Base-by-base conservation (phyloP, 2,797 vertebrate genomes). In the Ceryle rudis region DNA sequence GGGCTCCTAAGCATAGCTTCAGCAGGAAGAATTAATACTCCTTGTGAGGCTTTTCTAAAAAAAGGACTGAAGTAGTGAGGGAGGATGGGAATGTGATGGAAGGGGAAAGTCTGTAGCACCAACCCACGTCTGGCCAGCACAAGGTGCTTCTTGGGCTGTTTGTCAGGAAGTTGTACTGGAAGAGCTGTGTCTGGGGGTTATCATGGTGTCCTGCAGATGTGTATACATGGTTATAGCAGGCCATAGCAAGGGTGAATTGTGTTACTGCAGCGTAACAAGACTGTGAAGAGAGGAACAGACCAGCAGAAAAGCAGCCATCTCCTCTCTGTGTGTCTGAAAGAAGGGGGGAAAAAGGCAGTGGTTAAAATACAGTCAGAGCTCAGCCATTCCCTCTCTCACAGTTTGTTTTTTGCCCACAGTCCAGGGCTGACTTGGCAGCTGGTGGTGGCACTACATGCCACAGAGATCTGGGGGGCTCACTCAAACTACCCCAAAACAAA, bases 371-470 rank as follows among this genome's bases (percentile, higher is more conserved):
- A 25, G 31, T 31, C 31, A 52, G 17, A 69, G 41, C 54, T 86
- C 49, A 37, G 13, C 33, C n/a, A 2, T 46, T 62, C 39, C 29
- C n/a, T 74, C 51, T 64, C 31, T 57, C 0, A 0, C 2, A 29
- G 41, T 15, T 67, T 18, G 4, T 0, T 79, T 44, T 33, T 14
- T 6, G 7, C 7, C 6, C 0, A 15, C 37, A 54, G 6, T n/a
- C 9, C 31, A 13, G 12, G 54, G 44, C 54, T 75, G 25, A 69
- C n/a, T 7, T 29, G n/a, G 29, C 18, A 35, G 69, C 55, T 54
- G 37, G 64, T 23, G 10, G 54, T 7, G 5, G 41, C 60, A 57
- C 17, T 29, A 31, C 33, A 46, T 0, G 0, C 51, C 7, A 13
- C 28, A 2, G 7, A 35, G 28, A 28, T 60, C 28, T 46, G 9